phyloP scores from a whole-genome alignment of 53 echinoderm and acorn worm genomes.

The Henricia sp. region DNA sequence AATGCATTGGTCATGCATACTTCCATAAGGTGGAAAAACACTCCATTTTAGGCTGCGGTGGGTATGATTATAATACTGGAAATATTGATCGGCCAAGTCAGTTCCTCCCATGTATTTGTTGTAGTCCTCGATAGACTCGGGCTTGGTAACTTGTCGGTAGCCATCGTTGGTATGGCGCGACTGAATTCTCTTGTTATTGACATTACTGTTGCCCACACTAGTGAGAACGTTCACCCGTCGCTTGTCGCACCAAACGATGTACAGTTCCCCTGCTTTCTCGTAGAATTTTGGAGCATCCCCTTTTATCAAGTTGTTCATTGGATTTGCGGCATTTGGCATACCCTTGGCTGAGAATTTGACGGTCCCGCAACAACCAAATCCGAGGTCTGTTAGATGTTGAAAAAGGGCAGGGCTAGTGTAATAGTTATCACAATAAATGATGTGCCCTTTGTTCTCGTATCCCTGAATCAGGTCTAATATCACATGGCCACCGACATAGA shows the following conservation, averaged over 20 bases:
- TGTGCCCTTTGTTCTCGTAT: conserved; percentile 28
- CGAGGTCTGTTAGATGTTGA: not conserved
- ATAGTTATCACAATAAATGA: conserved; percentile 24
- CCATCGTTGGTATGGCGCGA: not conserved
- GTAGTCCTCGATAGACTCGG: not conserved
- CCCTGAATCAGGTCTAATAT: conserved; percentile 24
- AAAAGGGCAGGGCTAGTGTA: conserved; percentile 25
- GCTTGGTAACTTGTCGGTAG: not conserved
- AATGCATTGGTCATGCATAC: not conserved
- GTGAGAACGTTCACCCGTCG: conserved; percentile 8
- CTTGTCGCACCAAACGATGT: conserved; percentile 29
- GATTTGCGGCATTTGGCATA: not conserved
- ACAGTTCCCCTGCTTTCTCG: not conserved
- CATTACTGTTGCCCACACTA: not conserved
- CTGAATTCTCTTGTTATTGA: not conserved
- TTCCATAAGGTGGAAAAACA: not conserved
- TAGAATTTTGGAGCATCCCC: conserved; percentile 12
- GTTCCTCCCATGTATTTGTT: conserved; percentile 6
- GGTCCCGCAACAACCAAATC: conserved; percentile 26
- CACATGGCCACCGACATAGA: conserved; percentile 16
- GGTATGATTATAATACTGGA: not conserved
- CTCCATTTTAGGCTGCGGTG: not conserved
- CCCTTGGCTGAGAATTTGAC: not conserved
- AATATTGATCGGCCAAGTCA: not conserved
- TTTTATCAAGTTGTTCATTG: not conserved